Evolutionary conservation across 2,888 invertebrate species (phyloP).

Genomic region (Chrysodeixis includens): DNA sequence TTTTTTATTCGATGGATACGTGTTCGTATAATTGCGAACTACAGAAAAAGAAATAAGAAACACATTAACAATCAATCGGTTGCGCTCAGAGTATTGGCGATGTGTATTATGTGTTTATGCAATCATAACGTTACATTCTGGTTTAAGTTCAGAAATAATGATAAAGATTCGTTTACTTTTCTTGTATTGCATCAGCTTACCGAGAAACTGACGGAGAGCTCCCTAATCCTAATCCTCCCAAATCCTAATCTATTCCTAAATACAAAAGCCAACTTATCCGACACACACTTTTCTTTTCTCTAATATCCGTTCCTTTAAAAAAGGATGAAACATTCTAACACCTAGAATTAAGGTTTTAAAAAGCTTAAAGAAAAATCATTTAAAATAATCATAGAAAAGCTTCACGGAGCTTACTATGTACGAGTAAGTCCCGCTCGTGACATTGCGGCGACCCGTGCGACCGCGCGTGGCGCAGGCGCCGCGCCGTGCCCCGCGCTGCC

Average conservation of each 20-base stretch:
- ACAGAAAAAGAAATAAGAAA: background rate
- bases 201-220: too few relatives aligned
- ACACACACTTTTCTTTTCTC: too few relatives aligned
- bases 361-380: background rate
- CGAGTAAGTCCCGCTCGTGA: constrained; percentile 40
- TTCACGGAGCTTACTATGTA: too few relatives aligned
- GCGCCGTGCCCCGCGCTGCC: constrained; percentile 23
- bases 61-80: background rate
- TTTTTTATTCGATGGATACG: background rate
- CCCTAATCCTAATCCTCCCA: too few relatives aligned
- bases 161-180: too few relatives aligned
- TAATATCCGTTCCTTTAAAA: too few relatives aligned
- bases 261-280: too few relatives aligned
- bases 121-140: background rate
- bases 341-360: background rate
- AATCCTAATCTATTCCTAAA: too few relatives aligned
- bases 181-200: too few relatives aligned
- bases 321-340: too few relatives aligned
- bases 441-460: constrained; percentile 58
- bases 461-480: constrained; percentile 50
- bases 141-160: too few relatives aligned
- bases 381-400: constrained; percentile 26
- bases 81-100: background rate
- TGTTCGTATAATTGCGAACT: background rate
- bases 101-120: background rate